Base-by-base conservation (phyloP, 1,140 invertebrate species). In the Sinonovacula constricta region DNA sequence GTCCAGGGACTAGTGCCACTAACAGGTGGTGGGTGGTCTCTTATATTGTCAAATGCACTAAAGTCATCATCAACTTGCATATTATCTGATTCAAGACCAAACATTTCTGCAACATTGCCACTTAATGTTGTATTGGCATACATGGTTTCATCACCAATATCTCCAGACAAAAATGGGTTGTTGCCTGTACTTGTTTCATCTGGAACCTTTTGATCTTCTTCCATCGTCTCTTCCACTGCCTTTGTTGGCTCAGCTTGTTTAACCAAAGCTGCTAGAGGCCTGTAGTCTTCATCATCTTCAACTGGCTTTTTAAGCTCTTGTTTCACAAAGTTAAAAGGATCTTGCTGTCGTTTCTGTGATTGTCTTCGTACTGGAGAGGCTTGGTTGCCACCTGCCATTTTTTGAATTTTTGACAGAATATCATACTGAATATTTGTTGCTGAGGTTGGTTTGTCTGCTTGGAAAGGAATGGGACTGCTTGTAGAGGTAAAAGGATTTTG, bases 131-230 rank as follows among this genome's bases (percentile, higher is more conserved):
- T 22, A 57, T 70, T 53, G 2, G 30, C 5, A 26, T 24, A 36
- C 24, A 65, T 59, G 15, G 34, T 65, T 18, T 76, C 72, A 24
- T 67, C 62, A 26, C 45, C 51, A 45, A 76, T 59, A 76, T 60
- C 67, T 54, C 59, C 63, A 10, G 81, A 49, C 36, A 79, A 57
- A 45, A 76, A 82, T 33, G 78, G 71, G 78, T 80, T 76, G 34
- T 74, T 71, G 24, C 57, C 53, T 62, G 62, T 33, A 49, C 51
- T 22, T 34, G 33, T 39, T 34, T 60, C 30, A 33, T 33, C 31
- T 3, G 33, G 12, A 15, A 62, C 57, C n/a, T 14, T 28, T 66
- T 65, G 60, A 1, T 71, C 60, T 34, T 2, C 26, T 15, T 34
- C 30, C n/a, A n/a, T n/a, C n/a, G 33, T 5, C 10, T 59, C 2